Conservation (phyloP, 2,888 invertebrate species). For the Hesperia comma region DNA sequence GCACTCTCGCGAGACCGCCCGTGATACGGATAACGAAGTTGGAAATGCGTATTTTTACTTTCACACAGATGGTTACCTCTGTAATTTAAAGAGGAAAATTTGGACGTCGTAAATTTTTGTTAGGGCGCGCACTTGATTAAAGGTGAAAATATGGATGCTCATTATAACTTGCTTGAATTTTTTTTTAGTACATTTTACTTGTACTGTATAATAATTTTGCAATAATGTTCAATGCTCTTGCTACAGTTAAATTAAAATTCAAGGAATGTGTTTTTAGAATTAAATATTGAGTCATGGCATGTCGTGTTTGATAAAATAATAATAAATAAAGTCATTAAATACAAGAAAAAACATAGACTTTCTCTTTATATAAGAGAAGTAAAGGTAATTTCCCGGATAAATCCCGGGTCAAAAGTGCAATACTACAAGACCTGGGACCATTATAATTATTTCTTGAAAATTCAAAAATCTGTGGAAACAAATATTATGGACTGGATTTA, state of each 20-base stretch:
- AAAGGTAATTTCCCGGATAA: no score
- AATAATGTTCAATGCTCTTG: not conserved
- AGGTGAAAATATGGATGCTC: conserved; percentile 44
- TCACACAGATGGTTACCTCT: conserved; percentile 60
- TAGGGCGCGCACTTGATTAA: conserved; percentile 49
- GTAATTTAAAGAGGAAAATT: conserved; percentile 60
- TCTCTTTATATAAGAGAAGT: no score
- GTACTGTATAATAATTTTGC: not conserved
- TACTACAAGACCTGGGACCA: no score
- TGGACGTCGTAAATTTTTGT: conserved; percentile 55
- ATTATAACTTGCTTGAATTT: conserved; percentile 42
- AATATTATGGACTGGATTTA: not conserved
- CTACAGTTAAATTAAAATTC: no score
- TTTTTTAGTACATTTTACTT: conserved; percentile 19
- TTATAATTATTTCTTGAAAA: no score
- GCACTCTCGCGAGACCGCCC: conserved; percentile 70
- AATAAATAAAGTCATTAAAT: no score
- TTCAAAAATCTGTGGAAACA: no score
- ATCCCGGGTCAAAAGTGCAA: no score
- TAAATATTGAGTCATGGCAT: no score
- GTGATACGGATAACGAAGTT: conserved; percentile 75
- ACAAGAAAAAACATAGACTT: no score
- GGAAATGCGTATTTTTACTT: conserved; percentile 76
- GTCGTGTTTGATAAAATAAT: no score
- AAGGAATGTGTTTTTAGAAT: no score